Evolutionary conservation across 2,797 vertebrate species (phyloP), one percentile per base, ranked within the genome.

Genomic region (Australoheros facetus): DNA sequence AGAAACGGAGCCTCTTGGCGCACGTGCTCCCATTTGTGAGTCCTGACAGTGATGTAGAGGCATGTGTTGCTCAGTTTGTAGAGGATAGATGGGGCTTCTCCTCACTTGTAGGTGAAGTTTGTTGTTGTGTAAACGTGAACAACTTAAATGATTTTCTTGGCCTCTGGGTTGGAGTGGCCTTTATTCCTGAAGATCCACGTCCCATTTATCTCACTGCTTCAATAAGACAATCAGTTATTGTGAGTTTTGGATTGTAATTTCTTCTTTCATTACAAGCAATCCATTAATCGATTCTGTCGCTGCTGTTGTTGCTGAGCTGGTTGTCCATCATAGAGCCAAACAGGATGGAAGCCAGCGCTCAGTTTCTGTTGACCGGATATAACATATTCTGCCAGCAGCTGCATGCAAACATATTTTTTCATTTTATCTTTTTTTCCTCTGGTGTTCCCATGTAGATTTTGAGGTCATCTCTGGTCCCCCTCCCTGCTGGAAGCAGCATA

Each of bases 401-500:
- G 16, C 26, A 28, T 66, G 39, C 62, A 48, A 66, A 66, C 39
- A 21, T 21, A 28, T 66, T 48, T 48, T 48, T 66, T 28, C 2
- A 48, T 17, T 16, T 48, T 7, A 48, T 7, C 16, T 48, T 16
- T 17, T 48, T 2, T n/a, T 9, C 17, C 69, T 37, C 16, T 64
- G 17, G 14, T 71, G 71, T 37, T 7, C 8, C 12, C 57, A 21
- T 78, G 55, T 75, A 59, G 62, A 66, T 80, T 80, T 77, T 51
- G 59, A 79, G 81, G 77, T 87, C 71, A 58, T 74, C 56, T 75
- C 19, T 26, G 51, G 14, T 23, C 23, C 34, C 23, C 13, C 37
- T 59, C 26, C 34, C 66, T 32, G 75, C 76, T 77, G 70, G 54
- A 66, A 73, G 78, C 75, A 37, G 59, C 51, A 34, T 76, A 60